Evolutionary conservation across 1,140 invertebrate genomes (phyloP).

Genomic region (Stegodyphus dumicola): DNA sequence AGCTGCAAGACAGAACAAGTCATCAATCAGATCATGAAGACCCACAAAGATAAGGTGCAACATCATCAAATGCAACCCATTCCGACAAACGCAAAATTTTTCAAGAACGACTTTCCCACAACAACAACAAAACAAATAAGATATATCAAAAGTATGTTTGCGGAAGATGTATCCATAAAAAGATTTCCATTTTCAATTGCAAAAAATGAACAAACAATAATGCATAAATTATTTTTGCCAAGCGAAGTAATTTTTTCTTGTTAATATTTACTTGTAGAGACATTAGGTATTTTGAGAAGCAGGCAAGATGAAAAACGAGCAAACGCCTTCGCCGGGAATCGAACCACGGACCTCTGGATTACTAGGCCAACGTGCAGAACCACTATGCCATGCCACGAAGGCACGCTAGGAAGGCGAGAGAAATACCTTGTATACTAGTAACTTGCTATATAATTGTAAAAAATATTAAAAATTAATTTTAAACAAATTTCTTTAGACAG

Average conservation of each 20-base stretch:
- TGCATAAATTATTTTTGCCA: constrained; percentile 6
- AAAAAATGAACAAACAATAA: constrained; percentile 12
- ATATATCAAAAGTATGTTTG: constrained; percentile 12
- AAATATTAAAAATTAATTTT: constrained; percentile 20
- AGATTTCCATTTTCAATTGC: constrained; percentile 17
- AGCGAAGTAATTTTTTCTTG: constrained; percentile 1
- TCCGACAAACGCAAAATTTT: constrained; percentile 8
- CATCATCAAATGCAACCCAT: constrained; percentile 18
- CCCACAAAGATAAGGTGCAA: not conserved
- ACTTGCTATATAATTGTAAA: not conserved
- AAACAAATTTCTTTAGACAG: constrained; percentile 9
- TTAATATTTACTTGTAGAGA: not conserved
- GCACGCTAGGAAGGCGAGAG: no score
- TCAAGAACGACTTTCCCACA: constrained; percentile 11
- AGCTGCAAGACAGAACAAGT: not conserved
- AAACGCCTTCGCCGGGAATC: no score
- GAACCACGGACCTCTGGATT: no score
- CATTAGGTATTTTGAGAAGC: no score
- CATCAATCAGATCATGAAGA: constrained; percentile 4
- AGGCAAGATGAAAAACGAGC: no score
- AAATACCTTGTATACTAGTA: no score
- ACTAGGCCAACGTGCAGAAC: no score
- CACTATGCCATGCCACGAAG: no score
- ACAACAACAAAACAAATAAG: constrained; percentile 9
- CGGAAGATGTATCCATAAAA: constrained; percentile 10